A percentile compares a stretch with the other conserved stretches of the same genome.
Conservation (phyloP, 2,888 invertebrate genomes). For the Thelaira solivaga region DNA sequence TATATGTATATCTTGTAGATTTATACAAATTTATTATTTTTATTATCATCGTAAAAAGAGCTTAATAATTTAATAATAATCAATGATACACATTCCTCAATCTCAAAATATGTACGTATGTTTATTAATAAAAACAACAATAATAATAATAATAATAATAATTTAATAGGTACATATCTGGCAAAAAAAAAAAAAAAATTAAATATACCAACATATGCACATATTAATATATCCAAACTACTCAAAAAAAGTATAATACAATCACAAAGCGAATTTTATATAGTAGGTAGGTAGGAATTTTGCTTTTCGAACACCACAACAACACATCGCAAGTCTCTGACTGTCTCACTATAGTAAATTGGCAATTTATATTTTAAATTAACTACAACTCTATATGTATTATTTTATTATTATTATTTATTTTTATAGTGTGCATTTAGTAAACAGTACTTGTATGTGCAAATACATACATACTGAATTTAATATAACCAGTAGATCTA, state of each 20-base stretch:
- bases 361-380: slow-evolving; percentile 58
- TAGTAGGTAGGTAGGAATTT: slow-evolving; percentile 46
- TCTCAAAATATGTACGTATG: background rate
- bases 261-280: slow-evolving; percentile 33
- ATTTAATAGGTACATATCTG: no score
- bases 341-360: slow-evolving; percentile 52
- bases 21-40: no score
- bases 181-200: background rate
- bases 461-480: background rate
- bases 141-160: no score
- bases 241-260: slow-evolving; percentile 33
- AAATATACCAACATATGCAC: no score
- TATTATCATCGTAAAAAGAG: slow-evolving; percentile 31
- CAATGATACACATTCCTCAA: slow-evolving; percentile 49
- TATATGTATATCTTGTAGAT: no score
- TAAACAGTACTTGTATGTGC: background rate
- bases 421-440: slow-evolving; percentile 31
- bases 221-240: background rate
- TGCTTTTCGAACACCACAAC: slow-evolving; percentile 43
- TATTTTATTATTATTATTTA: slow-evolving; percentile 1
- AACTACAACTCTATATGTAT: slow-evolving; percentile 40
- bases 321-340: slow-evolving; percentile 30
- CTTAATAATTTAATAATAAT: slow-evolving; percentile 55
- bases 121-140: no score
- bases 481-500: slow-evolving; percentile 10